phyloP scores from a whole-genome alignment of 2,888 invertebrate genomes.

The Cantharis rufa region DNA sequence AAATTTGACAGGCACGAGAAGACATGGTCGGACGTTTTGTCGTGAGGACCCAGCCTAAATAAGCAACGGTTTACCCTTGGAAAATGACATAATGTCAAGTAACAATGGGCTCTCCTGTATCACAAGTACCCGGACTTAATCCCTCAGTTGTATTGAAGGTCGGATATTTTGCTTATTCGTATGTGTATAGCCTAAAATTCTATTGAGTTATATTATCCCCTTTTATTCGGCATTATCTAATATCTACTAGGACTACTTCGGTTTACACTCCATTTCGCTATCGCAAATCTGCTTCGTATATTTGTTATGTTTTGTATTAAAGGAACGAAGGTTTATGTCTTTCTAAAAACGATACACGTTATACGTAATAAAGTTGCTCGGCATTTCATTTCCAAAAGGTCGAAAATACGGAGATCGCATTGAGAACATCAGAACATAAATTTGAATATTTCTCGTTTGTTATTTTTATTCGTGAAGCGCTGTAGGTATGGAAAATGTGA shows the following conservation, averaged over 20 bases:
- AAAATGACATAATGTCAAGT: constrained; percentile 49
- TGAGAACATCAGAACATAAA: constrained; percentile 38
- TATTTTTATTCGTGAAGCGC: constrained; percentile 38
- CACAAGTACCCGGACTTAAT: constrained; percentile 49
- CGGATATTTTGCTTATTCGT: constrained; percentile 42
- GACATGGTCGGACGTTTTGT: constrained; percentile 22
- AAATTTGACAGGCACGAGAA: neutral
- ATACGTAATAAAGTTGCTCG: constrained; percentile 14
- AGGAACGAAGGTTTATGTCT: constrained; percentile 23
- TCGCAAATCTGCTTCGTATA: constrained; percentile 34
- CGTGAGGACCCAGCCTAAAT: constrained; percentile 38
- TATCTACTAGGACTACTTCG: constrained; percentile 45
- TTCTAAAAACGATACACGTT: constrained; percentile 22
- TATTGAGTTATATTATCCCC: constrained; percentile 42
- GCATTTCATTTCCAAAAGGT: constrained; percentile 25
- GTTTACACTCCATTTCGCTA: constrained; percentile 51
- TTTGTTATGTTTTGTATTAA: constrained; percentile 26
- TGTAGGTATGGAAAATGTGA: constrained; percentile 37
- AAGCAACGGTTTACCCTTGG: constrained; percentile 49
- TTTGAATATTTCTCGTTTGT: constrained; percentile 43
- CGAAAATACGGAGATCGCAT: constrained; percentile 28
- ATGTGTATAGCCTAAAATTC: constrained; percentile 35
- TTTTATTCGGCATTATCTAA: constrained; percentile 46
- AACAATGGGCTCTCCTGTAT: constrained; percentile 37
- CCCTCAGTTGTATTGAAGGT: constrained; percentile 46